Base-by-base conservation (phyloP, 2,888 invertebrate species). In the Caenorhabditis imperialis region DNA sequence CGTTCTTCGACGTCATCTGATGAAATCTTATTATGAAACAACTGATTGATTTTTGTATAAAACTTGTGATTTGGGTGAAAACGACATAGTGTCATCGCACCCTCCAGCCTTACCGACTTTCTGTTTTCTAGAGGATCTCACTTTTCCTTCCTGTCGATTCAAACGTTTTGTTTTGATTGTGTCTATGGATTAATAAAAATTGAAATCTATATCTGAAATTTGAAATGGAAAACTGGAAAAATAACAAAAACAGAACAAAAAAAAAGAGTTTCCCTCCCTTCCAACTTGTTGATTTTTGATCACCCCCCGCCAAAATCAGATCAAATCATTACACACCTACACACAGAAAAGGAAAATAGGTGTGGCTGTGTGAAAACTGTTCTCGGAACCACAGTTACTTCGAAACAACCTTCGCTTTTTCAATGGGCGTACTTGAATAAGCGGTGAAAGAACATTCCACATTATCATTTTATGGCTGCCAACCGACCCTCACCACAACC, bases 11-110 rank as follows among this genome's bases (percentile, higher is more conserved):
- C 78, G 8, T 79, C 78, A 27, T 81, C 81, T 25, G 81, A 81
- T 51, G 81, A 81, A 69, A 81, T 81, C 23, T 45, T 81, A 33
- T 63, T 81, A 55, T 80, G 63, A 78, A 44, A n/a, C n/a, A 50
- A 27, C 40, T 6, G 35, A 50, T 53, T 42, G 30, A 16, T n/a
- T 25, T 63, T 23, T 58, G 50, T 72, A 62, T 58, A 60, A 58
- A 72, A 53, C 35, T 63, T 63, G 72, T 72, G 72, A 67, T 67
- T n/a, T 62, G 27, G 53, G 53, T 63, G 44, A 23, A 42, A 48
- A 61, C 51, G n/a, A n/a, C n/a, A n/a, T n/a, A 50, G 48, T 61
- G 71, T 70, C 53, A 47, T 69, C 37, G 51, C 60, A 61, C 54
- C 40, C 61, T 61, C 53, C 53, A 37, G 23, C 53, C 58, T 40